Conservation (phyloP, 2,888 invertebrate species). For the Branchipolynoe longqiensis region DNA sequence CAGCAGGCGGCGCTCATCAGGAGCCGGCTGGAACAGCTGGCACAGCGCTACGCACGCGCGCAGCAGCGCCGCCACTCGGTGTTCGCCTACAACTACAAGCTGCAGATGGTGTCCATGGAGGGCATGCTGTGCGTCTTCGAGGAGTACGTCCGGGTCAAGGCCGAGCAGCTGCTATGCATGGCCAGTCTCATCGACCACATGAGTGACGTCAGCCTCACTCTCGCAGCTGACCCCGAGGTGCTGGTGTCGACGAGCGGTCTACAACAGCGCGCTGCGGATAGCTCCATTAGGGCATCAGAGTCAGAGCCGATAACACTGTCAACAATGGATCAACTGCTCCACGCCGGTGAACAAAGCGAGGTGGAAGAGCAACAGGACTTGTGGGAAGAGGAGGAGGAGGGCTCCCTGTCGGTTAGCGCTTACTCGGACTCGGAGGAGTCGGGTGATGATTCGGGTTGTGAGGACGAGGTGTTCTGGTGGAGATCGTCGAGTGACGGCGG, state of each 20-base stretch:
- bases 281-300: background rate
- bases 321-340: background rate
- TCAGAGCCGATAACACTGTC: no score
- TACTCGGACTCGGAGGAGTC: background rate
- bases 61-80: background rate
- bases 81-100: conserved; percentile 14
- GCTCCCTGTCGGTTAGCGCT: background rate
- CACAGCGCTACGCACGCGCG: conserved; percentile 11
- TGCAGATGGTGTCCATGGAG: conserved; percentile 10
- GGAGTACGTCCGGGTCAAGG: background rate
- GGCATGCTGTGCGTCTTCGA: conserved; percentile 12
- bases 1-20: background rate
- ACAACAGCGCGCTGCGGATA: no score
- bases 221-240: background rate
- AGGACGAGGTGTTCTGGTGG: conserved; percentile 10
- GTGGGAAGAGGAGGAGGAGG: background rate
- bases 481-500: conserved; percentile 35
- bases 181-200: conserved; percentile 11
- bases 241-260: no score
- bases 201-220: background rate
- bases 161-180: conserved; percentile 11
- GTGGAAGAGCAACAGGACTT: background rate
- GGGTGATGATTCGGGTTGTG: background rate
- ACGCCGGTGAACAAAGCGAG: background rate
- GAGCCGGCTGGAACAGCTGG: background rate